A percentile compares a stretch with the other conserved stretches of the same genome.
phyloP scores from a whole-genome alignment of 53 echinoderm and acorn worm species.

The Apostichopus leukothele region DNA sequence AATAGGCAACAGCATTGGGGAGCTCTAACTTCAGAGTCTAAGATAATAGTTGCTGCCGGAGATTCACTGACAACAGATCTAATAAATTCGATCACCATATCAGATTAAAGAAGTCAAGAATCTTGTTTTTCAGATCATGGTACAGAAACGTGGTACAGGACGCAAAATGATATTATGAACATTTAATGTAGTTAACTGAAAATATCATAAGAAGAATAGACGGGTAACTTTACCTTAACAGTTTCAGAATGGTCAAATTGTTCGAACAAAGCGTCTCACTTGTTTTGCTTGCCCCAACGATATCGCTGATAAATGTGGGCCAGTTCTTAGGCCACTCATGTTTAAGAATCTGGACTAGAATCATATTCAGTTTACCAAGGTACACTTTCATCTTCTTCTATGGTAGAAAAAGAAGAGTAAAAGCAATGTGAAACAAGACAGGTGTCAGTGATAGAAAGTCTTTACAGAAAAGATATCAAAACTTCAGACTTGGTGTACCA shows the following conservation, averaged over 20 bases:
- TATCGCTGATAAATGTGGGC: conserved; percentile 97
- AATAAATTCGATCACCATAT: too few species aligned
- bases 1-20: background rate
- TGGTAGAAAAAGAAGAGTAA: background rate
- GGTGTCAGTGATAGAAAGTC: too few species aligned
- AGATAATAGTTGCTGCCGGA: too few species aligned
- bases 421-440: background rate
- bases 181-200: too few species aligned
- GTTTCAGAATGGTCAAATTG: conserved; percentile 89
- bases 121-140: too few species aligned
- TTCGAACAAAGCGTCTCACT: conserved; percentile 98
- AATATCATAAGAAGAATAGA: too few species aligned
- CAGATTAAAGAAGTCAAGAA: too few species aligned
- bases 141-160: too few species aligned
- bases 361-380: conserved; percentile 98
- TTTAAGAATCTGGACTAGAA: conserved; percentile 94
- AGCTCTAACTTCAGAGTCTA: too few species aligned
- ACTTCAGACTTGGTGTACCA: too few species aligned
- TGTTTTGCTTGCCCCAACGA: conserved; percentile 96
- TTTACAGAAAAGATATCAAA: too few species aligned
- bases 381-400: conserved; percentile 83
- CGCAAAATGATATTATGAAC: background rate
- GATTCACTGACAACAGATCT: too few species aligned
- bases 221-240: conserved; percentile 69
- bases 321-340: conserved; percentile 99